Evolutionary conservation across 2,888 invertebrate species (phyloP).

Genomic region (Andrena marginata): DNA sequence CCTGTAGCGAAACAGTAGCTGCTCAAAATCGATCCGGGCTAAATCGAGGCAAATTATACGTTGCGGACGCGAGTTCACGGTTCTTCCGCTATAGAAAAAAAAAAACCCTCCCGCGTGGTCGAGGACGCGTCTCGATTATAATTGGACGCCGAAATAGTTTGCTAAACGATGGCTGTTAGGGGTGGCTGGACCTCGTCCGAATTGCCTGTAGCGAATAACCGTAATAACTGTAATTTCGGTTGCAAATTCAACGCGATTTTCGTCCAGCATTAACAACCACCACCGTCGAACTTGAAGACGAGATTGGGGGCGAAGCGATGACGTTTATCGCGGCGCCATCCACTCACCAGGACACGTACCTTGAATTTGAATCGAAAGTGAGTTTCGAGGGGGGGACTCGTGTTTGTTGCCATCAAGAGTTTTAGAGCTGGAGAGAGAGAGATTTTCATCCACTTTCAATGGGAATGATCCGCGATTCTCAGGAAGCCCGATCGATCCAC

Average conservation of each 20-base stretch:
- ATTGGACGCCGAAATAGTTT: conserved; percentile 41
- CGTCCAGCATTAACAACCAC: not conserved
- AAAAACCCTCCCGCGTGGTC: conserved; percentile 41
- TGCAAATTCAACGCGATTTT: conserved; percentile 10
- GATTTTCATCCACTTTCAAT: not conserved
- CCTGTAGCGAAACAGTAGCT: conserved; percentile 83
- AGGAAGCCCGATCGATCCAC: conserved; percentile 9
- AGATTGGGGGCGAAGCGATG: not conserved
- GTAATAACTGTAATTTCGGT: conserved; percentile 24
- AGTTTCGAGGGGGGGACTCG: not conserved
- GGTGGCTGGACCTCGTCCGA: conserved; percentile 23
- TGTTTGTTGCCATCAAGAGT: not conserved
- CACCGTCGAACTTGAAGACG: not conserved
- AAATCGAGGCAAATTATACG: conserved; percentile 83
- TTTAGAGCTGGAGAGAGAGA: not conserved
- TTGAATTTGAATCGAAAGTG: conserved; percentile 3
- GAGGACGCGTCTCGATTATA: conserved; percentile 55
- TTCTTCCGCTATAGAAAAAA: conserved; percentile 64
- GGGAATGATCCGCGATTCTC: not conserved
- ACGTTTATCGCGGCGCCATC: not conserved
- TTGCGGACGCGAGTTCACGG: conserved; percentile 79
- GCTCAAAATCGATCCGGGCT: conserved; percentile 82
- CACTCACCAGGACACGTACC: not conserved
- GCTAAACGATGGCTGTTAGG: conserved; percentile 10
- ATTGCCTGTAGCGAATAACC: conserved; percentile 14